phyloP scores from a whole-genome alignment of 2,113 vertebrate genomes.

The Sisor rabdophorus region DNA sequence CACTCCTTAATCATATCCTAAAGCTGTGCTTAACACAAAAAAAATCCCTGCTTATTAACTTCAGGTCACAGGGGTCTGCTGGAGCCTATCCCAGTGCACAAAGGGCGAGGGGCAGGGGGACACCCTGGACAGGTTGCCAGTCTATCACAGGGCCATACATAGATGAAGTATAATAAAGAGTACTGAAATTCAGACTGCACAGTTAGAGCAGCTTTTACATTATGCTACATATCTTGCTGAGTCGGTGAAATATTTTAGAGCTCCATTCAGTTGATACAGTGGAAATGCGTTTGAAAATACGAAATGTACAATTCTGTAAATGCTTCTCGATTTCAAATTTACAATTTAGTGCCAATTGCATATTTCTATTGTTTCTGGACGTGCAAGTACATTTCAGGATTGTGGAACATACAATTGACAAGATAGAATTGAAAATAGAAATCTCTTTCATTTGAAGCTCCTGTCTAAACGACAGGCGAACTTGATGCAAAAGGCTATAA shows the following conservation, averaged over 20 bases:
- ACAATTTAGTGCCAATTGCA: conserved; percentile 36
- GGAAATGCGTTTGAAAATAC: conserved; percentile 26
- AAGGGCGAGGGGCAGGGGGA: no score
- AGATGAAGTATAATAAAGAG: background rate
- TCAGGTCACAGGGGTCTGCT: no score
- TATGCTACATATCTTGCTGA: conserved; percentile 7
- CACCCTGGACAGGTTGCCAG: no score
- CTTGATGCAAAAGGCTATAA: no score
- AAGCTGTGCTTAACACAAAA: conserved; percentile 31
- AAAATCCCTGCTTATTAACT: background rate
- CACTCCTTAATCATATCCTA: conserved; percentile 30
- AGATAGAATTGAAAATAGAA: no score
- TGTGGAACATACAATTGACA: no score
- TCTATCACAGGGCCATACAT: no score
- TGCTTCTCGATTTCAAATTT: conserved; percentile 37
- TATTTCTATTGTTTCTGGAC: no score
- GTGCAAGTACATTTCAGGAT: no score
- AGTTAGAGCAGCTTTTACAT: background rate
- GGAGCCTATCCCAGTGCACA: no score
- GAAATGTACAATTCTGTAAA: background rate
- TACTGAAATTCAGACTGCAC: background rate
- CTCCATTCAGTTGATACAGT: conserved; percentile 17
- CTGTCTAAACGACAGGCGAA: no score
- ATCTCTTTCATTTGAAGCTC: no score
- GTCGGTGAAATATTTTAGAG: background rate